Percentiles rank a stretch among this genome's conserved stretches.
These are phyloP conservation scores for Thecocarcelia acutangulata DNA, from an alignment of 2,888 invertebrate species.

Conservation along the genomic window DNA sequence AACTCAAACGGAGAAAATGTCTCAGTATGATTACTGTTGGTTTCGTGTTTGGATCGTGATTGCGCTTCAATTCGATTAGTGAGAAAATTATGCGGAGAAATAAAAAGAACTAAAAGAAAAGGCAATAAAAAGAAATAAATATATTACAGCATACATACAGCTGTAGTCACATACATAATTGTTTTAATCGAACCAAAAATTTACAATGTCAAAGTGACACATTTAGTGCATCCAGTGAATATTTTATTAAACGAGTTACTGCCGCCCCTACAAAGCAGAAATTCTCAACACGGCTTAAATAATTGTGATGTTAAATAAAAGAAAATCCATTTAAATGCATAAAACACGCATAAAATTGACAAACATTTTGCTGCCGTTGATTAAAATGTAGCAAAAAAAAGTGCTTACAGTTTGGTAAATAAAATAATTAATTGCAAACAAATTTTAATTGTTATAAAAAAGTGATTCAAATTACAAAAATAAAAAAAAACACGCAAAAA, in stretches of 20 bases:
- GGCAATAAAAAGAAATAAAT: constrained; percentile 25
- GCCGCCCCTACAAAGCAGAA: neutral
- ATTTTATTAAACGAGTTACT: constrained; percentile 1
- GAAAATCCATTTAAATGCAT: neutral
- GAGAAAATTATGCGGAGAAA: constrained; percentile 67
- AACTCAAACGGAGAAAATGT: constrained; percentile 77
- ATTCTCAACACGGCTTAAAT: neutral
- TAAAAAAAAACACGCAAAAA: constrained; percentile 20
- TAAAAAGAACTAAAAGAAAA: constrained; percentile 33
- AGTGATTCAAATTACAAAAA: constrained; percentile 13
- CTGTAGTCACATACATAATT: neutral
- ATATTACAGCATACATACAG: constrained; percentile 1
- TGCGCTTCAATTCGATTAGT: constrained; percentile 66
- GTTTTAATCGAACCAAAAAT: constrained; percentile 5
- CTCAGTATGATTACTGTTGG: constrained; percentile 80
- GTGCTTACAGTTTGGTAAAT: neutral
- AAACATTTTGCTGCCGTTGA: neutral
- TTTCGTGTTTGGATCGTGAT: constrained; percentile 79
- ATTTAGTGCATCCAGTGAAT: constrained; percentile 3
- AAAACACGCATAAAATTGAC: neutral
- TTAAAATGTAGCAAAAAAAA: neutral
- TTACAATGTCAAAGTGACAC: constrained; percentile 8
- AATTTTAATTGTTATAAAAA: constrained; percentile 7
- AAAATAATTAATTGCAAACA: neutral
- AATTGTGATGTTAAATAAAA: neutral